Percentiles rank a stretch among this genome's conserved stretches.
These are phyloP conservation scores for Sialia sialis DNA, from an alignment of 2,113 vertebrate genomes.

Conservation along the genomic window DNA sequence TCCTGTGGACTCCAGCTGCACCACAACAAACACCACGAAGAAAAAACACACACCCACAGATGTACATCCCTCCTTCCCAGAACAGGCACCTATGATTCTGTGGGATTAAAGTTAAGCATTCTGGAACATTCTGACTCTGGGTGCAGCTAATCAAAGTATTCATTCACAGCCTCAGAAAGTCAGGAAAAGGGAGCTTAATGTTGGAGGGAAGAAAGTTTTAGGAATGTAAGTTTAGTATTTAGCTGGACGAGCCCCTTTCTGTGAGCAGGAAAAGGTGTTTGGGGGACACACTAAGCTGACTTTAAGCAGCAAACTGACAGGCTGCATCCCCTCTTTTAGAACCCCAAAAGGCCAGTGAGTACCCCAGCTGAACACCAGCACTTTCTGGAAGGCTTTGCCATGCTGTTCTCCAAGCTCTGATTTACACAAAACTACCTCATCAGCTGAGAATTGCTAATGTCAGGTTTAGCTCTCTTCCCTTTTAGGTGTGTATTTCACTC, in stretches of 20 bases:
- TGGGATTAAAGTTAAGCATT: background rate
- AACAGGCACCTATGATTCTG: background rate
- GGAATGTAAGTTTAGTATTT: background rate
- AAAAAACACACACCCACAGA: background rate
- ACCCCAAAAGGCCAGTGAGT: background rate
- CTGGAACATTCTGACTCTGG: background rate
- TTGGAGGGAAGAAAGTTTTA: background rate
- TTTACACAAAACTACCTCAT: background rate
- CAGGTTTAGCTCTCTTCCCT: background rate
- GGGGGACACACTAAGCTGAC: background rate
- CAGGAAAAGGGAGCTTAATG: background rate
- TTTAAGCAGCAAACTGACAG: background rate
- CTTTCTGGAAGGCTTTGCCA: background rate
- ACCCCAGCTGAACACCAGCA: background rate
- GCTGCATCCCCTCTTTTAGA: background rate
- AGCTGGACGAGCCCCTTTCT: background rate
- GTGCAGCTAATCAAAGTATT: background rate
- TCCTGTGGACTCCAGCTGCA: background rate
- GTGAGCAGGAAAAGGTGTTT: background rate
- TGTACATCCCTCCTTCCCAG: background rate
- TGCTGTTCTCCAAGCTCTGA: accelerated
- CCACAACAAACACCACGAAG: accelerated
- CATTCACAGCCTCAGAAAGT: background rate
- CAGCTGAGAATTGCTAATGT: background rate
- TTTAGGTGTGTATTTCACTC: background rate